These are phyloP conservation scores for Megaceryle alcyon DNA, from an alignment of 2,797 vertebrate species.

Conservation along the genomic window DNA sequence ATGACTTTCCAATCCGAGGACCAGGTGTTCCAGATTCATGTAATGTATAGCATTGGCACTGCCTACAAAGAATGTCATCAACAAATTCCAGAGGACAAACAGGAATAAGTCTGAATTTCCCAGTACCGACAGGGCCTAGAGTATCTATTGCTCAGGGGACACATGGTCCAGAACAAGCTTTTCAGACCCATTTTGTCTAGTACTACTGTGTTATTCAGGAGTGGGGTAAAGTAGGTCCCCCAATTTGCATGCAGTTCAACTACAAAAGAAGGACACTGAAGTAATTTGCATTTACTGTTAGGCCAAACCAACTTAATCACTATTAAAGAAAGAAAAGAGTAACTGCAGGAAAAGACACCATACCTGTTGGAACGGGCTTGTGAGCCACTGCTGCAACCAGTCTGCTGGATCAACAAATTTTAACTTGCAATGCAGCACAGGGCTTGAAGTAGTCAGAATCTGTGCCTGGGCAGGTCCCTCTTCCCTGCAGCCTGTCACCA, in stretches of 20 bases:
- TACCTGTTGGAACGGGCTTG: not conserved
- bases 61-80: not conserved
- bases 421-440: not conserved
- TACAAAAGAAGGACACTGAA: not conserved
- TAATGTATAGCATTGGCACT: not conserved
- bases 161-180: not conserved
- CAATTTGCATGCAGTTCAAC: not conserved
- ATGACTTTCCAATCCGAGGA: not conserved
- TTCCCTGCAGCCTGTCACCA: not conserved
- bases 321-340: not conserved
- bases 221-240: not conserved
- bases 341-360: not conserved
- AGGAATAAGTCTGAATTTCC: not conserved
- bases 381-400: not conserved
- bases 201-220: not conserved
- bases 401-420: not conserved
- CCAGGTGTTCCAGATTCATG: not conserved
- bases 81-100: slow-evolving; percentile 2
- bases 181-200: not conserved
- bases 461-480: not conserved
- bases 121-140: not conserved
- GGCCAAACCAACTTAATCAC: not conserved
- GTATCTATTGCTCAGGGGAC: not conserved
- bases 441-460: not conserved
- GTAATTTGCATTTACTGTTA: not conserved